Evolutionary conservation across 2,797 vertebrate genomes (phyloP), one percentile per base, ranked within the genome.

Genomic region (Odontamblyopus rebecca): DNA sequence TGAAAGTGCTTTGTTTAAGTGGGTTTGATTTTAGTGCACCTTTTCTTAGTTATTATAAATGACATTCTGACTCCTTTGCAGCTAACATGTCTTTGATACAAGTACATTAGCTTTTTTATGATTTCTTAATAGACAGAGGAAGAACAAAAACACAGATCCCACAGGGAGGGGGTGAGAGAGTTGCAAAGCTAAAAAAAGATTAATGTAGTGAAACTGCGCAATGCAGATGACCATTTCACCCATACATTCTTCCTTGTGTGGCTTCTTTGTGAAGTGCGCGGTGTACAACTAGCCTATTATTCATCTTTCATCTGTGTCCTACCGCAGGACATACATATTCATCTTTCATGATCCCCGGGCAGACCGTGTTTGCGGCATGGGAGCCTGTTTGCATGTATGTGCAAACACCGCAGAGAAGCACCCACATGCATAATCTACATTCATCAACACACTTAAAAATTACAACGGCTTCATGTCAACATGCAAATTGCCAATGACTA

Each of bases 321-420:
- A 81, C 83, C 85, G 81, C 86, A 89, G 74, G 64, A 82, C 82
- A 90, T 89, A 71, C 82, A 91, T 90, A 91, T 89, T 88, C 79
- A 91, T 89, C 72, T 54, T 74, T 67, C 72, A 23, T 76, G 30
- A 70, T 75, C 67, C 61, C 66, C 44, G 70, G 57, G 74, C 79
- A 69, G 73, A 76, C 71, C 8, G 56, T 72, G 77, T 83, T 63
- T 85, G 41, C 66, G 38, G 68, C 41, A 59, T 75, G 63, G 71
- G 69, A 38, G 71, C 66, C n/a, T 26, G 67, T 72, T 70, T 61
- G 67, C 66, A 67, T 71, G 79, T 75, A 84, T 79, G 81, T 82
- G 73, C 64, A 27, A 66, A 56, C 81, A 73, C 79, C 75, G 75
- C 75, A 68, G 67, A 61, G 1, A 57, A 60, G 73, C 15, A 72